These are phyloP conservation scores for Temnopleurus reevesii DNA, from an alignment of 53 echinoderm and acorn worm species.

Conservation along the genomic window DNA sequence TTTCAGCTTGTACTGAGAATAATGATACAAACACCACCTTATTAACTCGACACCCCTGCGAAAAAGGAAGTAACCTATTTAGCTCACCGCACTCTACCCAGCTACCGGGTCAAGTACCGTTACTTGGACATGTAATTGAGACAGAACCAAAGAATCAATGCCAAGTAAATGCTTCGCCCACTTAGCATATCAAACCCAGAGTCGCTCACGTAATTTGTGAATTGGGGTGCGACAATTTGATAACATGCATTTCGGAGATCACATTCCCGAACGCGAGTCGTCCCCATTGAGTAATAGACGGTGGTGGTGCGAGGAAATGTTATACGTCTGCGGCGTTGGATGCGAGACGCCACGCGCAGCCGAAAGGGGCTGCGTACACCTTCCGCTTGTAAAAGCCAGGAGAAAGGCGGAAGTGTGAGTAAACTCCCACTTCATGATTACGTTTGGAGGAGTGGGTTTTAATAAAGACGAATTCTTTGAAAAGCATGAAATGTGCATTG, in stretches of 20 bases:
- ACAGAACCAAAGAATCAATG: neutral
- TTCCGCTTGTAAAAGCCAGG: neutral
- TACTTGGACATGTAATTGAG: neutral
- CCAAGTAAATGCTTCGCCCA: slow-evolving; percentile 28
- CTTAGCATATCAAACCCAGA: neutral
- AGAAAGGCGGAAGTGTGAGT: neutral
- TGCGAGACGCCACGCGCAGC: neutral
- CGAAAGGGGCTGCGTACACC: neutral
- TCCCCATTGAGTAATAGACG: neutral
- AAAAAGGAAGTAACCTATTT: neutral
- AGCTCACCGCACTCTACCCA: neutral
- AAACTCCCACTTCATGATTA: neutral
- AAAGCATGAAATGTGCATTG: neutral
- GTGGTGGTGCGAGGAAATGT: neutral
- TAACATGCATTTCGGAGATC: neutral
- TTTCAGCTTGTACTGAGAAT: too few relatives aligned
- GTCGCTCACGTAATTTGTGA: slow-evolving; percentile 11
- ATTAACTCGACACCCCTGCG: neutral
- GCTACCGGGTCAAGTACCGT: slow-evolving; percentile 15
- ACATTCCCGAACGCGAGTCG: neutral
- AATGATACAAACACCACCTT: too few relatives aligned
- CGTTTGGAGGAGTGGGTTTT: neutral
- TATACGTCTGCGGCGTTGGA: neutral
- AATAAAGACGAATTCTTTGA: neutral
- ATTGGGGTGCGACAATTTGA: neutral